Percentiles rank a stretch among this genome's conserved stretches.
These are phyloP conservation scores for Lycaena phlaeas DNA, from an alignment of 2,888 invertebrate genomes.

Conservation along the genomic window DNA sequence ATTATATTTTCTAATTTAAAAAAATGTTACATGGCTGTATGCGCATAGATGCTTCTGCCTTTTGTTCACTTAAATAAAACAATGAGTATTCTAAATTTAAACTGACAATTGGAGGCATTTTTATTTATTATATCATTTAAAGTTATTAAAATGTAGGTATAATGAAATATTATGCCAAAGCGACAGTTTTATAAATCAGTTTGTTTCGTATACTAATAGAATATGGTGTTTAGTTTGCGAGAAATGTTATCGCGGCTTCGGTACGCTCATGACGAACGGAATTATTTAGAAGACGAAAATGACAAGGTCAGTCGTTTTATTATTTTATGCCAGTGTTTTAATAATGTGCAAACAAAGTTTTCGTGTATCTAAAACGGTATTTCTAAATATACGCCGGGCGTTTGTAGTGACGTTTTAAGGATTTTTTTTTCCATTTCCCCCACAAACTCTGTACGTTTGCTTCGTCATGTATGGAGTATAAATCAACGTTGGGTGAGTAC, in stretches of 20 bases:
- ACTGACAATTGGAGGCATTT: slow-evolving; percentile 1
- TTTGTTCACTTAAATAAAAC: neutral
- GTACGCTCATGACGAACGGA: slow-evolving; percentile 50
- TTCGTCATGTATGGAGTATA: slow-evolving; percentile 52
- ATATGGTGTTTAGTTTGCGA: slow-evolving; percentile 57
- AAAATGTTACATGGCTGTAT: slow-evolving; percentile 2
- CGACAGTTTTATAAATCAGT: neutral
- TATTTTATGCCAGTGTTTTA: neutral
- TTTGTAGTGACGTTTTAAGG: slow-evolving; percentile 10
- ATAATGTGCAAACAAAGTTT: neutral
- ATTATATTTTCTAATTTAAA: neutral
- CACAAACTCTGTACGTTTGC: slow-evolving; percentile 27
- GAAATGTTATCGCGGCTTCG: slow-evolving; percentile 51
- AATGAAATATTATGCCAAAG: slow-evolving; percentile 7
- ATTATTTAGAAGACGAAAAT: slow-evolving; percentile 30
- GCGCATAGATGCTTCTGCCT: neutral
- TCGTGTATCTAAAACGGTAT: neutral
- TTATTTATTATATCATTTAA: no score
- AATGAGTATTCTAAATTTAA: slow-evolving; percentile 1
- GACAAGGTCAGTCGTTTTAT: slow-evolving; percentile 35
- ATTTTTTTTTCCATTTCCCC: slow-evolving; percentile 6
- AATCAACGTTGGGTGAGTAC: slow-evolving; percentile 49
- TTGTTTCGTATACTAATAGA: slow-evolving; percentile 9
- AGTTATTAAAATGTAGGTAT: slow-evolving; percentile 9
- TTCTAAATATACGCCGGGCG: neutral